Evolutionary conservation across 1,140 invertebrate genomes (phyloP).

Genomic region (Lanistes nyassanus): DNA sequence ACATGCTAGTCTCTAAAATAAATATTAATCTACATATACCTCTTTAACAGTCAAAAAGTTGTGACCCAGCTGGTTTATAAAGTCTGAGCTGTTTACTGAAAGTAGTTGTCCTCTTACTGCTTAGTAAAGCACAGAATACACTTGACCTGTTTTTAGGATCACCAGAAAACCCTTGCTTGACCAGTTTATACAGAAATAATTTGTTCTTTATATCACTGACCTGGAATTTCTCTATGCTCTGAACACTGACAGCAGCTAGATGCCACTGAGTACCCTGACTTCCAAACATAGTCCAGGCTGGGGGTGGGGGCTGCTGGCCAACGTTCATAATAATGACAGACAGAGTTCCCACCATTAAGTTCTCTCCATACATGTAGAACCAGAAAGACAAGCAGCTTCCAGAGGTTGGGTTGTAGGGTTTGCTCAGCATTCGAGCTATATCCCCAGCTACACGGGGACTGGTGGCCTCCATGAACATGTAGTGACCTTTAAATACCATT

Average conservation of each 20-base stretch:
- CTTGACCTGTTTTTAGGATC: too few species aligned
- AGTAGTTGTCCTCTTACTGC: too few species aligned
- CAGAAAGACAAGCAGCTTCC: constrained; percentile 70
- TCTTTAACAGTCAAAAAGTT: constrained; percentile 40
- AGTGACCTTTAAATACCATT: constrained; percentile 40
- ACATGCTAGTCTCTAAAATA: constrained; percentile 53
- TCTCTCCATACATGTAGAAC: constrained; percentile 79
- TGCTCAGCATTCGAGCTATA: constrained; percentile 48
- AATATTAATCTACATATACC: constrained; percentile 48
- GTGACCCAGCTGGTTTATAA: too few species aligned
- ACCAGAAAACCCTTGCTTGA: too few species aligned
- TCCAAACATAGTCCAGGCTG: constrained; percentile 39
- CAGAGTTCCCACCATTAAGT: constrained; percentile 40
- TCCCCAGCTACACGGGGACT: constrained; percentile 47
- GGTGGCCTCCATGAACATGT: constrained; percentile 55
- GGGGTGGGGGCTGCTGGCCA: constrained; percentile 11
- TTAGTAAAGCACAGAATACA: too few species aligned
- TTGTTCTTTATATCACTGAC: constrained; percentile 18
- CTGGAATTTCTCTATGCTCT: constrained; percentile 42
- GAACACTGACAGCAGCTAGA: constrained; percentile 39
- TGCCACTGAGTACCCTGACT: constrained; percentile 53
- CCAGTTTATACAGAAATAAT: too few species aligned
- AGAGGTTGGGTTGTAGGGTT: constrained; percentile 32
- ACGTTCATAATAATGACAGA: constrained; percentile 20
- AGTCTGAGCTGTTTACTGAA: too few species aligned